Evolutionary conservation across 1,140 invertebrate genomes (phyloP), one percentile per base, ranked within the genome.

Genomic region (Aphelenchoides fujianensis): DNA sequence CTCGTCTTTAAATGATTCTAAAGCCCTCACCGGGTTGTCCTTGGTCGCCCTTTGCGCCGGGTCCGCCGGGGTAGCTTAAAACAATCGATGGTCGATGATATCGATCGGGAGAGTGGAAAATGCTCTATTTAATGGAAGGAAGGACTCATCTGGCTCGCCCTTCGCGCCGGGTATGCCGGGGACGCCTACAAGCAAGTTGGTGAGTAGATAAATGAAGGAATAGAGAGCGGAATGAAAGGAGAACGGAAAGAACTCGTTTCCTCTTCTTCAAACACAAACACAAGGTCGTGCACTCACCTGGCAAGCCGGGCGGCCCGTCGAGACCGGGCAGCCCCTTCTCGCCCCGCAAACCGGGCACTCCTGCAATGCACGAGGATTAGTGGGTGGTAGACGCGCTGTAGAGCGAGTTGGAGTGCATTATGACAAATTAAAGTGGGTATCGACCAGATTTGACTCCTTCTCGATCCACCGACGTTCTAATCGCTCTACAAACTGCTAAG

Each of bases 11-110:
- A 72, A 9, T 19, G 19, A 23, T 32, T 5, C 7, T 71, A 70
- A 30, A 48, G 3, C 36, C 78, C 36, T 72, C 73, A 35, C 81
- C 81, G 12, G 80, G 80, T 37, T 69, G 68, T 23, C 81, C 81
- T 12, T 68, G 37, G 16, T 76, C 77, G 9, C 66, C 82, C 41
- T 67, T 61, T 68, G 67, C 27, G 23, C 80, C 80, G 9, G 66
- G 69, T 19, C 41, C 48, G 57, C 77, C 77, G 9, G 52, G 68
- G 16, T 79, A 74, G 68, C 90, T 89, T 34, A 68, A 61, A 2
- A 27, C 30, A n/a, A n/a, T n/a, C n/a, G n/a, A n/a, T n/a, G n/a
- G n/a, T n/a, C n/a, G n/a, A n/a, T n/a, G n/a, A n/a, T n/a, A n/a
- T n/a, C n/a, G n/a, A n/a, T n/a, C 3, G 30, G 63, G 19, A 59